Conservation (phyloP, 2,113 vertebrate species). For the Proterorhinus semilunaris region DNA sequence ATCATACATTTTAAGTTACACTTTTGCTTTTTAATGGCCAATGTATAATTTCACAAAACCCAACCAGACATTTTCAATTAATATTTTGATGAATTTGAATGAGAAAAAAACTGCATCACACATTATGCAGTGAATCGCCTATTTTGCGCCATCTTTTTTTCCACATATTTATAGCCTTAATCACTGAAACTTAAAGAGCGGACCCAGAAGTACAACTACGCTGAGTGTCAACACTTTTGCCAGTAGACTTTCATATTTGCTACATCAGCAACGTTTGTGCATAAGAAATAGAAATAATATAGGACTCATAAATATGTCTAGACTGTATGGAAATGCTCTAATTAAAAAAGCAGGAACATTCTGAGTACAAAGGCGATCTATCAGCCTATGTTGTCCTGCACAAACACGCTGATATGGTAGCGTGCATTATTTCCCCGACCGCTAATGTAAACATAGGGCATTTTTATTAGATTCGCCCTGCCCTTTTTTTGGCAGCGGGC, state of each 20-base stretch:
- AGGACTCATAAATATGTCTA: neutral
- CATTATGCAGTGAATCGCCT: too few relatives aligned
- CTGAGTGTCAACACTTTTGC: too few relatives aligned
- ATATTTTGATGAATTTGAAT: too few relatives aligned
- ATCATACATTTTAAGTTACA: too few relatives aligned
- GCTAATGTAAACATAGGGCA: neutral
- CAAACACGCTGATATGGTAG: neutral
- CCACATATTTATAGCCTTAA: too few relatives aligned
- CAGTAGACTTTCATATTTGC: neutral
- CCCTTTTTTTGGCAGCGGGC: neutral
- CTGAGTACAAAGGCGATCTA: neutral
- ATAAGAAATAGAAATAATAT: neutral
- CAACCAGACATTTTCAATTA: too few relatives aligned
- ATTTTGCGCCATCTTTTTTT: too few relatives aligned
- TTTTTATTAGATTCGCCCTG: slow-evolving; percentile 5
- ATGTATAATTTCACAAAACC: too few relatives aligned
- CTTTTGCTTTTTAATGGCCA: too few relatives aligned
- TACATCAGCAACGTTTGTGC: neutral
- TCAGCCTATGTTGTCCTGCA: neutral
- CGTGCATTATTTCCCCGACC: neutral
- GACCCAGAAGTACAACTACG: too few relatives aligned
- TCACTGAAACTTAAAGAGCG: too few relatives aligned
- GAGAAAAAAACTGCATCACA: too few relatives aligned
- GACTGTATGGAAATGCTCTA: neutral
- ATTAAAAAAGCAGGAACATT: neutral